Evolutionary conservation across 2,113 vertebrate species (phyloP).

Genomic region (Tautogolabrus adspersus): DNA sequence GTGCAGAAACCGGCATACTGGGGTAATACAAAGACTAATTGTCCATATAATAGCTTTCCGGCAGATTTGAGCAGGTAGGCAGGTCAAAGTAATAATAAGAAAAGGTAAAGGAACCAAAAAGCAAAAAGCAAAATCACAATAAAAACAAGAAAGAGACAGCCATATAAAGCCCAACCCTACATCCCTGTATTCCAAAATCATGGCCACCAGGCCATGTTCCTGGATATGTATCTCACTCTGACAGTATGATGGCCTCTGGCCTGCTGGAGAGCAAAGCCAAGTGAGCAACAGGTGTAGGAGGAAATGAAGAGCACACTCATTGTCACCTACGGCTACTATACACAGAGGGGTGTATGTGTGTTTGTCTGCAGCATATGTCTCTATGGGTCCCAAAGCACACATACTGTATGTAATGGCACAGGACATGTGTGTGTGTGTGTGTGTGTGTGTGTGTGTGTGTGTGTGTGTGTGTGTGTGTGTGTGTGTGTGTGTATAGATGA

Average conservation of each 20-base stretch:
- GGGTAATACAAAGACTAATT: too few relatives aligned
- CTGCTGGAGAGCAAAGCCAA: slow-evolving; percentile 14
- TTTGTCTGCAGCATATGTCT: slow-evolving; percentile 6
- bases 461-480: slow-evolving; percentile 20
- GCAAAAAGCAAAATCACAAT: background rate
- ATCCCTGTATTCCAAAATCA: slow-evolving; percentile 4
- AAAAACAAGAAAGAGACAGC: background rate
- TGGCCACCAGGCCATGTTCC: slow-evolving; percentile 20
- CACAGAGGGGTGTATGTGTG: slow-evolving; percentile 16
- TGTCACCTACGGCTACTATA: slow-evolving; percentile 59
- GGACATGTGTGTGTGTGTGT: background rate
- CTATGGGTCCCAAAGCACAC: slow-evolving; percentile 3
- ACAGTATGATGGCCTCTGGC: slow-evolving; percentile 21
- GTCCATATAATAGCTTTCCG: too few relatives aligned
- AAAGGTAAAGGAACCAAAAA: too few relatives aligned
- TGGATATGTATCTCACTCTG: slow-evolving; percentile 41
- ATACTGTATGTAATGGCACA: background rate
- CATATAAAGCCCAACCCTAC: background rate
- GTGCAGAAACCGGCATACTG: too few relatives aligned
- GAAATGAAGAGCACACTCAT: slow-evolving; percentile 55
- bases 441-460: background rate
- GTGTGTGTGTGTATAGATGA: slow-evolving; percentile 21
- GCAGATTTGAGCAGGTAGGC: too few relatives aligned
- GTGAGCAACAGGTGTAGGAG: slow-evolving; percentile 37
- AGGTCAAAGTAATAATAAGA: too few relatives aligned